A percentile compares a stretch with the other conserved stretches of the same genome.
Conservation (phyloP, 2,113 vertebrate species). For the Mirza zaza region DNA sequence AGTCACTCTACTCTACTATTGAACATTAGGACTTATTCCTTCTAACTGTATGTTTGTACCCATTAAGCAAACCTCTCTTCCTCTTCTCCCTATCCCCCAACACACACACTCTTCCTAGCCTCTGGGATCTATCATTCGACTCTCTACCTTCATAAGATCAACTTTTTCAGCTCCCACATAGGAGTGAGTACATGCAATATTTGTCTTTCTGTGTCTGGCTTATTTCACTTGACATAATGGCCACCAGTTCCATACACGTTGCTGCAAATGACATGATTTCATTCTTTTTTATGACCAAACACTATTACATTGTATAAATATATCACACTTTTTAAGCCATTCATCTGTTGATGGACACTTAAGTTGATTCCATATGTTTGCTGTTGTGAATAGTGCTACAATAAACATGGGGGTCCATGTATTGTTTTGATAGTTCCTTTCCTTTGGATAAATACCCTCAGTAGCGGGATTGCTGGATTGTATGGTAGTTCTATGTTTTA, state of each 20-base stretch:
- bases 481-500: neutral
- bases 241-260: neutral
- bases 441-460: neutral
- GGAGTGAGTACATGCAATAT: neutral
- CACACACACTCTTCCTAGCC: neutral
- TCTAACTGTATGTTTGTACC: neutral
- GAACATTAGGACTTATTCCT: neutral
- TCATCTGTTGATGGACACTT: neutral
- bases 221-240: neutral
- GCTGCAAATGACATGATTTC: neutral
- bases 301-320: neutral
- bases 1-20: neutral
- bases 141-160: neutral
- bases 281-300: neutral
- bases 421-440: neutral
- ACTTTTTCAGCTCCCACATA: neutral
- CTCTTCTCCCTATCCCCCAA: neutral
- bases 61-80: neutral
- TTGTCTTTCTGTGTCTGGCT: neutral
- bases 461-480: neutral
- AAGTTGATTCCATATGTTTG: neutral
- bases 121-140: neutral
- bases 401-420: neutral
- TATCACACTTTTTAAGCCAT: neutral
- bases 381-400: neutral